A percentile compares a stretch with the other conserved stretches of the same genome.
These are phyloP conservation scores for Serranochromis macrocephalus DNA, from an alignment of 2,113 vertebrate genomes.

Conservation along the genomic window DNA sequence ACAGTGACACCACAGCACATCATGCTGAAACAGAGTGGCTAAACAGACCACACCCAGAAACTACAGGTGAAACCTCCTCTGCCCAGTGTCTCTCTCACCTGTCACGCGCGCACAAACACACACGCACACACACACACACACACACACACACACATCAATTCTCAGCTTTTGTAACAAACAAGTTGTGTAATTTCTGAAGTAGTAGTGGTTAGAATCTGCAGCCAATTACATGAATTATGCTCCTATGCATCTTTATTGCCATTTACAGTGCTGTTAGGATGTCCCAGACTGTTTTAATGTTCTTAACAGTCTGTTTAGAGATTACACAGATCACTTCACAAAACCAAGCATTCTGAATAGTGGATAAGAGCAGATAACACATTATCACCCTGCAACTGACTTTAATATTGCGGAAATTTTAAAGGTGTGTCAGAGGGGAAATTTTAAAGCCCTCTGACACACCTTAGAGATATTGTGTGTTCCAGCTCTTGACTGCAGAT, in stretches of 20 bases:
- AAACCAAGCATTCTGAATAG: background rate
- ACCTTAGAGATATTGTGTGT: background rate
- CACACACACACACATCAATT: background rate
- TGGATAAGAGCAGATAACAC: background rate
- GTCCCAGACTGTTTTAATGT: background rate
- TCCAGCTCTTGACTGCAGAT: background rate
- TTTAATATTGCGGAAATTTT: background rate
- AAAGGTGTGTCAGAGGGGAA: too few species aligned
- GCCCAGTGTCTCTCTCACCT: background rate
- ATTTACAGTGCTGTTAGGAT: background rate
- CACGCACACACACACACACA: accelerated
- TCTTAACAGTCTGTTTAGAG: background rate
- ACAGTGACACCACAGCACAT: background rate
- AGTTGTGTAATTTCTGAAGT: background rate
- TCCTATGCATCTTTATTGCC: background rate
- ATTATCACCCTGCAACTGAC: background rate
- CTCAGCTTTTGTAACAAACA: background rate
- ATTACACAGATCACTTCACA: background rate
- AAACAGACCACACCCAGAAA: constrained; percentile 63
- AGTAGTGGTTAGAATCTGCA: background rate
- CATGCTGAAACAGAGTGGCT: background rate
- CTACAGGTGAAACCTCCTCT: constrained; percentile 35
- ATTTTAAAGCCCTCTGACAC: background rate
- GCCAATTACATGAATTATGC: background rate
- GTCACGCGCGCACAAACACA: accelerated